Evolutionary conservation across 2,113 vertebrate genomes (phyloP), one percentile per base, ranked within the genome.

Genomic region (Aplodontia rufa): DNA sequence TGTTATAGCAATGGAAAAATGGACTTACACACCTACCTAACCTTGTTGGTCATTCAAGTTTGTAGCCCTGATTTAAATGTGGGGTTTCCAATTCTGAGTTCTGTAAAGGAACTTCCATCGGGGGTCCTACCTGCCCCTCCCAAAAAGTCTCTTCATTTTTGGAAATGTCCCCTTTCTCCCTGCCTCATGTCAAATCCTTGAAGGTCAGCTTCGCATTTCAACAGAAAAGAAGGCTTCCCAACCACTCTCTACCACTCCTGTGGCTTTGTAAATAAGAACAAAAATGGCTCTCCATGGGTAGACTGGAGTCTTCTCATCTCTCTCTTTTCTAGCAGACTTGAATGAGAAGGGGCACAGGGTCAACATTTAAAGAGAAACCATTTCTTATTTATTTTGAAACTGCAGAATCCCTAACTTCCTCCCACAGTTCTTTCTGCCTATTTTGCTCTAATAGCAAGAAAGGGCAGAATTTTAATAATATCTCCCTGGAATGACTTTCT

Each of bases 381-480:
- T 95, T 3, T 96, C 17, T 24, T 49, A 37, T 72, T 74, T 83
- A 69, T 85, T 95, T 60, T 71, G 53, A 94, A 74, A 17, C 20
- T 97, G 32, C 40, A 32, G 53, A 8, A n/a, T 80, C 72, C 0
- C 9, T 3, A 2, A 60, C 37, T n/a, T 11, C 55, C 9, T 60
- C 22, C 40, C 1, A 62, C 60, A 2, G 64, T n/a, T 90, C 72
- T 47, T 72, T 93, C 96, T 94, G 97, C 90, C 95, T 90, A 80
- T 93, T 97, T 75, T 90, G 14, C 42, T 95, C 95, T 93, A 97
- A 87, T 94, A 79, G 94, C 66, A 74, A 93, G 94, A 97, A 92
- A 97, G 37, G 74, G 32, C 35, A 85, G 13, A 91, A 87, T 91
- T 97, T 97, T 94, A 97, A 96, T 96, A 96, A 86, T 96, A 93